phyloP scores from a whole-genome alignment of 2,113 vertebrate genomes.

The Callorhinus ursinus region DNA sequence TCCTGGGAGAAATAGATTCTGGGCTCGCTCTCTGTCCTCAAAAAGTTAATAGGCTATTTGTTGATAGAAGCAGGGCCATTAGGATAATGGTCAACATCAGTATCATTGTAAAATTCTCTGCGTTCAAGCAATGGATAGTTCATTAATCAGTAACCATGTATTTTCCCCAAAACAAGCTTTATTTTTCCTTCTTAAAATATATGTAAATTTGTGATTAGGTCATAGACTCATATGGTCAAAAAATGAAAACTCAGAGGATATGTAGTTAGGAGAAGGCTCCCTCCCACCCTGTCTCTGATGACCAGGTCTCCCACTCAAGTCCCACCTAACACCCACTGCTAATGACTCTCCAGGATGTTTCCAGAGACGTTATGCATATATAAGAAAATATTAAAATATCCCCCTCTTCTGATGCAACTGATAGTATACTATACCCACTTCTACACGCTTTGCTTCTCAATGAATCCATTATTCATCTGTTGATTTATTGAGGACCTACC shows the following conservation, averaged over 20 bases:
- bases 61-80: not conserved
- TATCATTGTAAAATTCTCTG: accelerated
- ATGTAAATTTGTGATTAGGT: not conserved
- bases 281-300: not conserved
- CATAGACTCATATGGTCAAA: not conserved
- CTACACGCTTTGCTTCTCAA: accelerated
- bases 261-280: not conserved
- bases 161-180: not conserved
- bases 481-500: not conserved
- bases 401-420: accelerated
- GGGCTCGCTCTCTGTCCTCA: not conserved
- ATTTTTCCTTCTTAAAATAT: not conserved
- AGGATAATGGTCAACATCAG: no score
- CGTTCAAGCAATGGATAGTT: accelerated
- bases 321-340: no score
- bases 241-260: not conserved
- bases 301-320: accelerated
- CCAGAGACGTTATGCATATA: not conserved
- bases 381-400: not conserved
- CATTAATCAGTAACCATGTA: not conserved
- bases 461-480: no score
- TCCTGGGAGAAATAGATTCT: not conserved
- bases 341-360: not conserved
- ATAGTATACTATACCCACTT: accelerated
- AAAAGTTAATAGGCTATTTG: not conserved